Conservation (phyloP, 2,113 vertebrate species). For the Mesembrinibis cayennensis region DNA sequence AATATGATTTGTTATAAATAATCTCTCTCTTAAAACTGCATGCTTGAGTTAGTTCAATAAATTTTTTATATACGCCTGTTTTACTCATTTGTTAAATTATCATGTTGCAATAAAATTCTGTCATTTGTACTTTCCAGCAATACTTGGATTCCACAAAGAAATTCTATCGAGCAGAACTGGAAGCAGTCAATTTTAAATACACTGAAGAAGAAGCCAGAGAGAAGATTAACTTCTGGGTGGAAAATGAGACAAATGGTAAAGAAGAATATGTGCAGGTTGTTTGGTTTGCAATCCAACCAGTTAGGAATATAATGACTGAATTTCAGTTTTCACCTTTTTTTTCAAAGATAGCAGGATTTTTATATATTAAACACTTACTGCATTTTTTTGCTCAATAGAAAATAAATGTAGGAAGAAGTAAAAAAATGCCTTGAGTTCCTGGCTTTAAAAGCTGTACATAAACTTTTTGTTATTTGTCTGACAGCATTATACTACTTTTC, state of each 20-base stretch:
- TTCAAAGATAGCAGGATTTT: neutral
- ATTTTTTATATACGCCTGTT: neutral
- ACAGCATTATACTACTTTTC: neutral
- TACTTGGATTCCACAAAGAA: slow-evolving; percentile 73
- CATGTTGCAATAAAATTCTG: neutral
- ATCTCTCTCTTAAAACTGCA: neutral
- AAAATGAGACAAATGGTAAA: slow-evolving; percentile 73
- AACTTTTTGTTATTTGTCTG: neutral
- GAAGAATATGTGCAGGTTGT: neutral
- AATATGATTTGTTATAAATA: neutral
- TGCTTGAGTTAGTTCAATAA: neutral
- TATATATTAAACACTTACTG: neutral
- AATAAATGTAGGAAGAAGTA: neutral
- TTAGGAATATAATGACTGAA: neutral
- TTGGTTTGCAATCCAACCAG: neutral
- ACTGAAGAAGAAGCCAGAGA: slow-evolving; percentile 68
- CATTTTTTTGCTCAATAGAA: neutral
- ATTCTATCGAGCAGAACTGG: slow-evolving; percentile 64
- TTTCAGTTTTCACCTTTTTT: neutral
- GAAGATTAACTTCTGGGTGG: slow-evolving; percentile 75
- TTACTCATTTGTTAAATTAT: neutral
- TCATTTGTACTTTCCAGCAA: slow-evolving; percentile 54
- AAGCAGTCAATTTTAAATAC: slow-evolving; percentile 67
- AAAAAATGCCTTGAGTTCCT: neutral
- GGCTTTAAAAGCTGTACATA: neutral